phyloP scores from a whole-genome alignment of 2,797 vertebrate species.

The Myotis vivesi region DNA sequence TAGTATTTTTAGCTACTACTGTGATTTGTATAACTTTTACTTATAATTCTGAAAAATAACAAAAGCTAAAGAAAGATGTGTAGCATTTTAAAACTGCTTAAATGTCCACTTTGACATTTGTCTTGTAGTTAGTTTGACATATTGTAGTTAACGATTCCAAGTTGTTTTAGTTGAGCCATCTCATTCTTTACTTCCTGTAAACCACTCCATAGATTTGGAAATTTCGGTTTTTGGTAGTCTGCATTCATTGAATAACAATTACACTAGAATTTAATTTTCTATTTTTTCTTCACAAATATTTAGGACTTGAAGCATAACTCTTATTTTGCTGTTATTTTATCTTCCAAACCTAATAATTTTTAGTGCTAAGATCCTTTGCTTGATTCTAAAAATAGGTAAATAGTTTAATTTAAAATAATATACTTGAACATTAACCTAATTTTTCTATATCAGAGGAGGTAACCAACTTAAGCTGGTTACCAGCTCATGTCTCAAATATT shows the following conservation, averaged over 20 bases:
- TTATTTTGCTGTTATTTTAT: background rate
- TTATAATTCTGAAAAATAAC: constrained; percentile 41
- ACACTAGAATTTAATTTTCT: background rate
- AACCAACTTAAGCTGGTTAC: background rate
- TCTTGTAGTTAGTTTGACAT: background rate
- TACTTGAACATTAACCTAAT: background rate
- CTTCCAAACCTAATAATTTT: background rate
- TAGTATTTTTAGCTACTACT: constrained; percentile 67
- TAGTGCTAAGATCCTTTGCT: background rate
- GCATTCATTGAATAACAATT: background rate
- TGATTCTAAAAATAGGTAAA: background rate
- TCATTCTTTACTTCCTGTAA: constrained; percentile 89
- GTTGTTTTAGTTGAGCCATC: constrained; percentile 34
- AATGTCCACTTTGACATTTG: constrained; percentile 55
- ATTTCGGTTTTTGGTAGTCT: background rate
- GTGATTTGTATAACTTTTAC: constrained; percentile 66
- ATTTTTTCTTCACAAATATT: background rate
- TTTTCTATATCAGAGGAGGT: background rate
- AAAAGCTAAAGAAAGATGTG: constrained; percentile 38
- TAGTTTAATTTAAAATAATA: background rate
- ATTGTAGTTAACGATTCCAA: constrained; percentile 56
- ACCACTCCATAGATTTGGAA: constrained; percentile 91
- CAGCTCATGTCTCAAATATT: background rate
- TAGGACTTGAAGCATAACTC: background rate
- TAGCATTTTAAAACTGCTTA: constrained; percentile 1